Evolutionary conservation across 2,797 vertebrate species (phyloP), one percentile per base, ranked within the genome.

Genomic region (Chaenodraco wilsoni): DNA sequence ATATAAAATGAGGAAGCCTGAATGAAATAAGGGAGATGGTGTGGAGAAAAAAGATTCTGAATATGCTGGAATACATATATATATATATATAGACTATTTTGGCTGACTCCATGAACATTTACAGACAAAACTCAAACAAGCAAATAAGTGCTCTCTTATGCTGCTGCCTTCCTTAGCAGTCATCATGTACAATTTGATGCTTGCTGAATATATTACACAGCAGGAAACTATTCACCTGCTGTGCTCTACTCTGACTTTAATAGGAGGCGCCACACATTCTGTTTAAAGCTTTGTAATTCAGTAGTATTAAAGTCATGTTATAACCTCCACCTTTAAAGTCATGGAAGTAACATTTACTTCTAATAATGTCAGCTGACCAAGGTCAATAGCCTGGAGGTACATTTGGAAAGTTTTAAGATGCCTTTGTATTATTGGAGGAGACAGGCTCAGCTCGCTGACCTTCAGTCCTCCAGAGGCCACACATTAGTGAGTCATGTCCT

Each of bases 401-500:
- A 65, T 71, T 62, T 41, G 23, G 8, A 61, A 69, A 49, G 65
- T 63, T 63, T 49, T 48, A n/a, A 56, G 63, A 63, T 43, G 9
- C 3, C 3, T 43, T 19, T 68, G 50, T 69, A 33, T 66, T 41
- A 3, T 40, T 19, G 41, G n/a, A 66, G 64, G 55, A 65, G 54
- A 40, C 19, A 63, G 31, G 60, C 40, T 65, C 46, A 77, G 51
- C 48, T n/a, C n/a, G 40, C 56, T 75, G 68, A 78, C 68, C 57
- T 66, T 57, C 52, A 69, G 56, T 51, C 44, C 51, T 73, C 40
- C 44, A 44, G 64, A 61, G 59, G 57, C 52, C 40, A 44, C 0
- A 12, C 21, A 13, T 66, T 77, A 23, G 1, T 43, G 27, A 68
- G 16, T n/a, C 27, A 3, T 48, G 31, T 57, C 52, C 66, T 71